Evolutionary conservation across 2,797 vertebrate genomes (phyloP).

Genomic region (Orestias chungarensis): DNA sequence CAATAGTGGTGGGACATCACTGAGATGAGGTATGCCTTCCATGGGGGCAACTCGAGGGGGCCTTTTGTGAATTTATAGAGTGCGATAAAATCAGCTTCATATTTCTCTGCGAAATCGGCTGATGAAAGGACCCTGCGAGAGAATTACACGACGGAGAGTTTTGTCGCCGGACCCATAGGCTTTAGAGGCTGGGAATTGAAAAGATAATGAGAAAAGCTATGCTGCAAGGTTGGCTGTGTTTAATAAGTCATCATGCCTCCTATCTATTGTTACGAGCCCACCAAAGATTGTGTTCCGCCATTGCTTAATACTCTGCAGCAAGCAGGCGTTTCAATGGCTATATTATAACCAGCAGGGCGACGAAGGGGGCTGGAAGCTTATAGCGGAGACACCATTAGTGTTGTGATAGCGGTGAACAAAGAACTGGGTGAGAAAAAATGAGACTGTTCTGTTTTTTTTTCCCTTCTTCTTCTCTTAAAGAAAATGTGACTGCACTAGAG

Average conservation of each 20-base stretch:
- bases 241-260: conserved; percentile 80
- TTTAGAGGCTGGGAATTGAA: conserved; percentile 74
- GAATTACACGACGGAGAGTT: conserved; percentile 81
- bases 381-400: conserved; percentile 70
- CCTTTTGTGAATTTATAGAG: conserved; percentile 84
- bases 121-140: conserved; percentile 80
- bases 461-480: conserved; percentile 63
- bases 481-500: conserved; percentile 82
- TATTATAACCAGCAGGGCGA: conserved; percentile 61
- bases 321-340: conserved; percentile 71
- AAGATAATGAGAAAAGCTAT: conserved; percentile 82
- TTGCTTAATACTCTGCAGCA: conserved; percentile 68
- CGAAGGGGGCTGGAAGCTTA: conserved; percentile 57
- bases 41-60: conserved; percentile 80
- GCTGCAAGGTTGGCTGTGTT: conserved; percentile 78
- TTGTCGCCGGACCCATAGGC: conserved; percentile 77
- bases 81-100: conserved; percentile 84
- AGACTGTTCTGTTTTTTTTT: conserved; percentile 66
- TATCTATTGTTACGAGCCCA: conserved; percentile 77
- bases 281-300: conserved; percentile 67
- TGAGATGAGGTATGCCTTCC: conserved; percentile 81
- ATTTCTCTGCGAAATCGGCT: conserved; percentile 81
- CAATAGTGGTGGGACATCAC: conserved; percentile 78
- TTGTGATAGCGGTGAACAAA: conserved; percentile 77
- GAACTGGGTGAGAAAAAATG: conserved; percentile 74